Percentiles rank a stretch among this genome's conserved stretches.
Evolutionary conservation across 2,113 vertebrate species (phyloP).

Genomic region (Sterna hirundo): DNA sequence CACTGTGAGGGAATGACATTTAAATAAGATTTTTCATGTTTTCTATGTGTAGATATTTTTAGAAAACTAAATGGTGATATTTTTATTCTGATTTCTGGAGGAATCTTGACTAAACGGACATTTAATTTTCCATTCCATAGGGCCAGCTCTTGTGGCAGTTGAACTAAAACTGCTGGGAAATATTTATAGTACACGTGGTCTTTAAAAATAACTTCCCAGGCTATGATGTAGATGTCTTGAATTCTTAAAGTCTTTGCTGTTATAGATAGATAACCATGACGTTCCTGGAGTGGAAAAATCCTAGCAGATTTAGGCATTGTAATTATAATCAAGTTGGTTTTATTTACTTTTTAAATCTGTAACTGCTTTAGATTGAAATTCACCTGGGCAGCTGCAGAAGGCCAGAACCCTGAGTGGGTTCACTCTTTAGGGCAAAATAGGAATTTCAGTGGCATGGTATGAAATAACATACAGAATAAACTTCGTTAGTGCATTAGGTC

Average conservation of each 20-base stretch:
- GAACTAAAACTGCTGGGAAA: background rate
- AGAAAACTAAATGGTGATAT: conserved; percentile 4
- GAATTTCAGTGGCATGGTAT: background rate
- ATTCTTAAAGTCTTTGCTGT: background rate
- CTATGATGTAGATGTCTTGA: background rate
- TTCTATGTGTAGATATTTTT: conserved; percentile 24
- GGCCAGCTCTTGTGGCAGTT: background rate
- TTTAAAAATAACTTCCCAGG: conserved; percentile 44
- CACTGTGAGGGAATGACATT: background rate
- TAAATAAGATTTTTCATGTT: background rate
- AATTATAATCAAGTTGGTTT: background rate
- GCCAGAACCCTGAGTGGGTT: background rate
- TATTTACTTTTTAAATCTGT: background rate
- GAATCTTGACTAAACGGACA: conserved; percentile 8
- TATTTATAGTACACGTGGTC: conserved; percentile 36
- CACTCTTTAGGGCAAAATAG: background rate
- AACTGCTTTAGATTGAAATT: background rate
- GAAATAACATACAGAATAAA: background rate
- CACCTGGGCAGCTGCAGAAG: background rate
- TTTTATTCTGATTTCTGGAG: conserved; percentile 42
- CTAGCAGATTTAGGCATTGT: background rate
- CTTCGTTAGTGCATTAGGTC: background rate
- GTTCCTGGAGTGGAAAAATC: background rate
- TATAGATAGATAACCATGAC: background rate
- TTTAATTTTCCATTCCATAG: conserved; percentile 38